A percentile compares a stretch with the other conserved stretches of the same genome.
These are phyloP conservation scores for Tinea trinotella DNA, from an alignment of 2,888 invertebrate genomes.

Conservation along the genomic window DNA sequence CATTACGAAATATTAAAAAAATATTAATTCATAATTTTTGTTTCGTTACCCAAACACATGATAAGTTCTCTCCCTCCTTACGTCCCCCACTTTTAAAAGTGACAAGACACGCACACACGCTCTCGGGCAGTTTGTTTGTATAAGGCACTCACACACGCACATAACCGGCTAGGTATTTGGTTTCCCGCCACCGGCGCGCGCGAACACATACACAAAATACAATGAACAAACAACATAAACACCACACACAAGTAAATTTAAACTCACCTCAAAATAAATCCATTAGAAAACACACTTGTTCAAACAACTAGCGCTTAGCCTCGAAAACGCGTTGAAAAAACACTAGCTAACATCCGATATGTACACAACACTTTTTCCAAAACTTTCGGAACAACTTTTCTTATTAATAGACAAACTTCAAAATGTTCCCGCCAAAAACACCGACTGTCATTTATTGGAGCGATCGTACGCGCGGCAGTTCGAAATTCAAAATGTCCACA, in stretches of 20 bases:
- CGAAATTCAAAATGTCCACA: constrained; percentile 34
- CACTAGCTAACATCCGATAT: constrained; percentile 62
- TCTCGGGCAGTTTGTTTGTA: constrained; percentile 41
- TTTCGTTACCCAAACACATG: constrained; percentile 68
- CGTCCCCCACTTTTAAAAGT: constrained; percentile 60
- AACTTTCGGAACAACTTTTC: constrained; percentile 57
- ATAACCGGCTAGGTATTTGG: constrained; percentile 65
- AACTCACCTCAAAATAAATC: constrained; percentile 74
- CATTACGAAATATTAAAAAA: not conserved
- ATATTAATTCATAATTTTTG: constrained; percentile 20
- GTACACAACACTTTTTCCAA: constrained; percentile 48
- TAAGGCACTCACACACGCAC: constrained; percentile 50
- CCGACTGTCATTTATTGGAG: constrained; percentile 9
- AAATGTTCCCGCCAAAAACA: constrained; percentile 52
- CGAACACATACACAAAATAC: constrained; percentile 68
- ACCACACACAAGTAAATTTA: constrained; percentile 70
- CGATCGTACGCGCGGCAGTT: constrained; percentile 24
- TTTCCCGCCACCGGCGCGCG: constrained; percentile 68
- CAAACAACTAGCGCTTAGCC: constrained; percentile 73
- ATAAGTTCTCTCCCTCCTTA: constrained; percentile 61
- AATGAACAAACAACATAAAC: constrained; percentile 68
- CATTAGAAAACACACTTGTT: constrained; percentile 74
- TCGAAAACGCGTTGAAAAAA: constrained; percentile 72
- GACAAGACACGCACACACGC: constrained; percentile 63
- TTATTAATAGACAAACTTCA: constrained; percentile 39